Percentiles rank a stretch among this genome's conserved stretches.
Conservation (phyloP, 2,113 vertebrate species). For the Empidonax alnorum region DNA sequence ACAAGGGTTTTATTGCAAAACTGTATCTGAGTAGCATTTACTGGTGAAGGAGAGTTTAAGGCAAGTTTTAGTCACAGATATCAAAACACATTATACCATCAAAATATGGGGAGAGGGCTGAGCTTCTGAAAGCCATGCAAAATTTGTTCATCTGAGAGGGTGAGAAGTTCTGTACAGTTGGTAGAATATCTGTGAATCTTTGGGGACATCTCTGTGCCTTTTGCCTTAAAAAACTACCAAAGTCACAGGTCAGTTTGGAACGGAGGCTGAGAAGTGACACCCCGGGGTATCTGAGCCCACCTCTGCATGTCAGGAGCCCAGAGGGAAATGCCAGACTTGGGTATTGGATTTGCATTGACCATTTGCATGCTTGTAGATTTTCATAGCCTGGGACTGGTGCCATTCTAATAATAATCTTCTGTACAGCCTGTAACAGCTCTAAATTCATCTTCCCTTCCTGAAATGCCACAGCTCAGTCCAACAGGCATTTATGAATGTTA, state of each 20-base stretch:
- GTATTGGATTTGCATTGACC: neutral
- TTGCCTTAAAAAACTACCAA: neutral
- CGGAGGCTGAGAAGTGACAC: neutral
- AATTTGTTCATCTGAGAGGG: neutral
- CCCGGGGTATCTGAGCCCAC: neutral
- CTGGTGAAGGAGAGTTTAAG: neutral
- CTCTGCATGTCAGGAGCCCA: neutral
- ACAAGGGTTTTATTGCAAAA: neutral
- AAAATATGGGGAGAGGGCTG: neutral
- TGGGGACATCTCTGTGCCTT: neutral
- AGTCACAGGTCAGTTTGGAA: neutral
- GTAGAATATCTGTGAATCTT: neutral
- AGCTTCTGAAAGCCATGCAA: neutral
- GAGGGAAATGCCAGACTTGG: neutral
- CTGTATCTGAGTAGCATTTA: neutral
- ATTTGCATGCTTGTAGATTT: neutral
- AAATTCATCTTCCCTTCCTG: neutral
- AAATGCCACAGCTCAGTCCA: neutral
- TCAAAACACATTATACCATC: neutral
- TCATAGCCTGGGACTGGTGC: neutral
- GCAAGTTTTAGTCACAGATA: neutral
- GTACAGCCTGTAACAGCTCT: neutral
- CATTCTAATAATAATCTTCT: conserved; percentile 17
- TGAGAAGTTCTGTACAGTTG: neutral
- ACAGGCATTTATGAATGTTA: neutral